These are phyloP conservation scores for Peromyscus nudipes DNA, from an alignment of 2,797 vertebrate species.

Conservation along the genomic window DNA sequence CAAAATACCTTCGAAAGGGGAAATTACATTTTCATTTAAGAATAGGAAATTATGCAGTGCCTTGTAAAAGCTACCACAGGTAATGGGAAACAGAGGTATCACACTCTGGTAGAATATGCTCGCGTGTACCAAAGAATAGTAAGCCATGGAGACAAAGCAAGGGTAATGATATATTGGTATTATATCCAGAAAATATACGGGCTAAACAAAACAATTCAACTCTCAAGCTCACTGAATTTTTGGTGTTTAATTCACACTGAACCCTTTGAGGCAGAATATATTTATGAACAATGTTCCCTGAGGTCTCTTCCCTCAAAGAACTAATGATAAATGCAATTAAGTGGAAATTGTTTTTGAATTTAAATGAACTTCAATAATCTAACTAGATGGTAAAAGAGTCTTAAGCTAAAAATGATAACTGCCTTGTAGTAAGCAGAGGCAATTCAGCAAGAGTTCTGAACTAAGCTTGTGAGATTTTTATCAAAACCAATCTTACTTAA, in stretches of 20 bases:
- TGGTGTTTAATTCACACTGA: constrained; percentile 76
- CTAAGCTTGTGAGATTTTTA: constrained; percentile 46
- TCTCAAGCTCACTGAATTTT: constrained; percentile 80
- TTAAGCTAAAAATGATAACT: constrained; percentile 75
- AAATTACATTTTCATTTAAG: constrained; percentile 84
- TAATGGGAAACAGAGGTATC: constrained; percentile 79
- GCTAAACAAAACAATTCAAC: constrained; percentile 81
- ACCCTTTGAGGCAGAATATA: constrained; percentile 82
- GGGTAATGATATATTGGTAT: constrained; percentile 60
- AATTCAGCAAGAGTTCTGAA: constrained; percentile 68
- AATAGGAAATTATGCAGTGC: constrained; percentile 81
- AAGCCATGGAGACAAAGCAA: constrained; percentile 80
- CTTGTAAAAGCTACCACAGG: constrained; percentile 78
- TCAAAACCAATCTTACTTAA: not conserved
- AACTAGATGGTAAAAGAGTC: constrained; percentile 65
- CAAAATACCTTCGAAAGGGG: constrained; percentile 78
- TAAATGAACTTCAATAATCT: constrained; percentile 79
- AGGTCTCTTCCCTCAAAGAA: constrained; percentile 75
- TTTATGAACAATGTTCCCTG: constrained; percentile 83
- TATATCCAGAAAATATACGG: constrained; percentile 76
- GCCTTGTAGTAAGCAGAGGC: constrained; percentile 42
- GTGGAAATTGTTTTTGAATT: constrained; percentile 79
- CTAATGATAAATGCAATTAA: constrained; percentile 87
- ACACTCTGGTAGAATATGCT: constrained; percentile 24
- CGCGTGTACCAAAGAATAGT: constrained; percentile 24